These are phyloP conservation scores for Volucella inflata DNA, from an alignment of 2,888 invertebrate species.

Conservation along the genomic window DNA sequence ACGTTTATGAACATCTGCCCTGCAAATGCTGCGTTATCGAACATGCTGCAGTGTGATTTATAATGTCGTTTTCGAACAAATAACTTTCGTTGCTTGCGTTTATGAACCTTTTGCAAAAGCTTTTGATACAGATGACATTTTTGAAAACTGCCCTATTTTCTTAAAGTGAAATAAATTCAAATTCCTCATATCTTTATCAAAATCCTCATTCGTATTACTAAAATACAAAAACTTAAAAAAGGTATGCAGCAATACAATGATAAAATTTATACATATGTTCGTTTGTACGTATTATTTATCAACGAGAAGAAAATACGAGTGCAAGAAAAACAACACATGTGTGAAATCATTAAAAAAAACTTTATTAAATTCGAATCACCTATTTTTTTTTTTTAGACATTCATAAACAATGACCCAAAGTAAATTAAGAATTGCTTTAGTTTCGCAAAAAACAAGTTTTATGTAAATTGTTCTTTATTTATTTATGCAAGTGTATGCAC, in stretches of 20 bases:
- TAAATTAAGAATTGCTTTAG: constrained; percentile 22
- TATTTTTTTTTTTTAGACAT: constrained; percentile 59
- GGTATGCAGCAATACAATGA: not conserved
- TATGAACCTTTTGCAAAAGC: too few relatives aligned
- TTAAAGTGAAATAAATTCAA: too few relatives aligned
- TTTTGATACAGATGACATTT: too few relatives aligned
- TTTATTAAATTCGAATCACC: constrained; percentile 63
- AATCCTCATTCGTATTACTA: not conserved
- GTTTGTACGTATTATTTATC: too few relatives aligned
- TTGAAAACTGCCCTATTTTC: too few relatives aligned
- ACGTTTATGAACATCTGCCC: too few relatives aligned
- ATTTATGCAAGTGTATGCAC: constrained; percentile 24
- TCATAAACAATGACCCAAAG: constrained; percentile 32
- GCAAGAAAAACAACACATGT: constrained; percentile 18
- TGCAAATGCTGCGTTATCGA: too few relatives aligned
- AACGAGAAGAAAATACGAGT: not conserved
- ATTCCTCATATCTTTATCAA: too few relatives aligned
- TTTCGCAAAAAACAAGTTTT: constrained; percentile 5
- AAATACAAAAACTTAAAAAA: not conserved
- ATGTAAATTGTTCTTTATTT: constrained; percentile 13
- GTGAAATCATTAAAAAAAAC: constrained; percentile 63
- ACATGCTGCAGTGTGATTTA: too few relatives aligned
- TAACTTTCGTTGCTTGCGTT: too few relatives aligned
- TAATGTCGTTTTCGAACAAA: too few relatives aligned
- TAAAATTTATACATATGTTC: too few relatives aligned